These are phyloP conservation scores for Melipona quadrifasciata DNA, from an alignment of 1,140 invertebrate genomes.

Conservation along the genomic window DNA sequence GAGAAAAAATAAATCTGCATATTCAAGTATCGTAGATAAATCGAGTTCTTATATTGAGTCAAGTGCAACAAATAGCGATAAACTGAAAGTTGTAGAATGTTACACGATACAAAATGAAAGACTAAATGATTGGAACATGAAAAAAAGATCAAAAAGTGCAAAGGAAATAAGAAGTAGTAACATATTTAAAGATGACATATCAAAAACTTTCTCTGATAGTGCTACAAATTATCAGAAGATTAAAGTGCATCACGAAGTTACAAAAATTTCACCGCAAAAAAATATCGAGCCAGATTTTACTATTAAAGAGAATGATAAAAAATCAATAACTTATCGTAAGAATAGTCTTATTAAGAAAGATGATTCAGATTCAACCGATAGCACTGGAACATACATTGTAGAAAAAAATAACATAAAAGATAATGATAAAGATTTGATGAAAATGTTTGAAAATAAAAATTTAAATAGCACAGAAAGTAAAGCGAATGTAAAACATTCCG, in stretches of 20 bases:
- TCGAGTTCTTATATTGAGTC: slow-evolving; percentile 9
- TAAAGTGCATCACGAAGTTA: slow-evolving; percentile 7
- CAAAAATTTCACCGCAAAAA: no score
- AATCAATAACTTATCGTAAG: slow-evolving; percentile 25
- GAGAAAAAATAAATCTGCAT: slow-evolving; percentile 22
- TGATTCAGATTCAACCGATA: slow-evolving; percentile 57
- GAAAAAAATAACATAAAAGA: slow-evolving; percentile 56
- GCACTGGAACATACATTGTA: slow-evolving; percentile 73
- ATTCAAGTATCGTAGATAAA: neutral
- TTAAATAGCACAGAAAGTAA: slow-evolving; percentile 30
- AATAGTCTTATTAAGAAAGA: slow-evolving; percentile 42
- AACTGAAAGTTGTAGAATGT: neutral
- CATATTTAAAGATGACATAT: slow-evolving; percentile 35
- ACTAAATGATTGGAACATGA: neutral
- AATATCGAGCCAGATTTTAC: slow-evolving; percentile 1
- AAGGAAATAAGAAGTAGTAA: slow-evolving; percentile 26
- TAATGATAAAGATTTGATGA: slow-evolving; percentile 52
- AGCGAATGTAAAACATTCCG: slow-evolving; percentile 26
- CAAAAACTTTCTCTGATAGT: slow-evolving; percentile 64
- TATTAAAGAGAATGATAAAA: slow-evolving; percentile 13
- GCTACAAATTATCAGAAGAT: slow-evolving; percentile 37
- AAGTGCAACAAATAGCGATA: neutral
- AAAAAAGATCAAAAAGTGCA: slow-evolving; percentile 55
- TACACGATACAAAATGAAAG: neutral
- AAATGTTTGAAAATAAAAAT: slow-evolving; percentile 37